Evolutionary conservation across 2,888 invertebrate genomes (phyloP).

Genomic region (Adela reaumurella): DNA sequence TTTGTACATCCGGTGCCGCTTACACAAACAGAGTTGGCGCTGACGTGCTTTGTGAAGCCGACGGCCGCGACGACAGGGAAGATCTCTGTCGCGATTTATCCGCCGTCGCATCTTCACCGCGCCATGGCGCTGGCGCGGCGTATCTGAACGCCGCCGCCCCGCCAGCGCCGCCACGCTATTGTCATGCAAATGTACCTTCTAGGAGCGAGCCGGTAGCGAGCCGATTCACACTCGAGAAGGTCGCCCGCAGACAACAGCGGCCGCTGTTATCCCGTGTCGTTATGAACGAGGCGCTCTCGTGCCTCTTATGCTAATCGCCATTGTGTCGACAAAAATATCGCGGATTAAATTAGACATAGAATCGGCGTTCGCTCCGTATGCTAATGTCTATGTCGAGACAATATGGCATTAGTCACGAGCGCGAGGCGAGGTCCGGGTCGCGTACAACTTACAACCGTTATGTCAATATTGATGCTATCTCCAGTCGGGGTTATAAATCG

Average conservation of each 20-base stretch:
- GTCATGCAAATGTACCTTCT: too few relatives aligned
- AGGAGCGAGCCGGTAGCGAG: too few relatives aligned
- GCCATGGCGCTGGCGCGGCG: not conserved
- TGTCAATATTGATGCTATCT: slow-evolving; percentile 5
- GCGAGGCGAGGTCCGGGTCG: not conserved
- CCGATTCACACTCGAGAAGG: not conserved
- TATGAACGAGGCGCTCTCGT: not conserved
- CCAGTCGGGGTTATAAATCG: not conserved
- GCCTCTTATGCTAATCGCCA: not conserved
- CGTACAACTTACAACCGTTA: slow-evolving; percentile 8
- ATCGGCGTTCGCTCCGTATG: not conserved
- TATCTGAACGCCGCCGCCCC: not conserved
- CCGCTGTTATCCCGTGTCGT: not conserved
- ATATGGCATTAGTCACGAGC: not conserved
- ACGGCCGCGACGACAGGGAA: too few relatives aligned
- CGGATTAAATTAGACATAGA: not conserved
- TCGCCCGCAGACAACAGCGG: not conserved
- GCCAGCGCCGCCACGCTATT: not conserved
- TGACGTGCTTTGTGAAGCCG: too few relatives aligned
- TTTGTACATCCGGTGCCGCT: too few relatives aligned
- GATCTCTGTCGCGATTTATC: not conserved
- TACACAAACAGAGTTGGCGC: too few relatives aligned
- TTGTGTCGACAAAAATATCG: not conserved
- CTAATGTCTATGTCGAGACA: not conserved
- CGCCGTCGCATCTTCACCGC: not conserved